phyloP scores from a whole-genome alignment of 2,797 vertebrate genomes.

The Otolemur crassicaudatus region DNA sequence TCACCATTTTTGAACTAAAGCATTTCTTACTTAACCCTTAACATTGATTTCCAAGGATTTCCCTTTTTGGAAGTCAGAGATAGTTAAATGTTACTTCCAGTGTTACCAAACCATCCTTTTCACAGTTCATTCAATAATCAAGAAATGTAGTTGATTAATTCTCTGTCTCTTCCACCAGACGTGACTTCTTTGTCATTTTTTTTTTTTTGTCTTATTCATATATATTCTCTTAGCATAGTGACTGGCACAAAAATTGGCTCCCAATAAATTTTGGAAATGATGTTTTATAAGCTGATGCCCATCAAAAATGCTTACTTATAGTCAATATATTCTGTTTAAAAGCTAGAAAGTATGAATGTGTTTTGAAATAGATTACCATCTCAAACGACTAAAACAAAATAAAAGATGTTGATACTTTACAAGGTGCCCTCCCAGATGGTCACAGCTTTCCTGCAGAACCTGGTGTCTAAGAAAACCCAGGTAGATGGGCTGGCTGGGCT shows the following conservation, averaged over 20 bases:
- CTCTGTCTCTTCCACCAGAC: background rate
- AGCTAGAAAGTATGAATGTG: background rate
- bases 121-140: background rate
- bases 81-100: background rate
- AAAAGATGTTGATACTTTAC: background rate
- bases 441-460: background rate
- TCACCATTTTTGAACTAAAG: background rate
- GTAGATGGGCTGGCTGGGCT: background rate
- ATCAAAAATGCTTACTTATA: slow-evolving; percentile 27
- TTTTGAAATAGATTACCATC: slow-evolving; percentile 41
- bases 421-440: background rate
- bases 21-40: background rate
- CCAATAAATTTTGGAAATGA: slow-evolving; percentile 35
- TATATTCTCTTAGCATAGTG: background rate
- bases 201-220: background rate
- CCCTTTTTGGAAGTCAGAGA: background rate
- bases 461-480: background rate
- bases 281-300: background rate
- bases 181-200: background rate
- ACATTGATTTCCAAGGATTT: background rate
- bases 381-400: slow-evolving; percentile 9
- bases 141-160: background rate
- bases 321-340: background rate
- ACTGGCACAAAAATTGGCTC: slow-evolving; percentile 1
- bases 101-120: background rate